A percentile compares a stretch with the other conserved stretches of the same genome.
Evolutionary conservation across 2,113 vertebrate species (phyloP).

Genomic region (Hippoglossus stenolepis): DNA sequence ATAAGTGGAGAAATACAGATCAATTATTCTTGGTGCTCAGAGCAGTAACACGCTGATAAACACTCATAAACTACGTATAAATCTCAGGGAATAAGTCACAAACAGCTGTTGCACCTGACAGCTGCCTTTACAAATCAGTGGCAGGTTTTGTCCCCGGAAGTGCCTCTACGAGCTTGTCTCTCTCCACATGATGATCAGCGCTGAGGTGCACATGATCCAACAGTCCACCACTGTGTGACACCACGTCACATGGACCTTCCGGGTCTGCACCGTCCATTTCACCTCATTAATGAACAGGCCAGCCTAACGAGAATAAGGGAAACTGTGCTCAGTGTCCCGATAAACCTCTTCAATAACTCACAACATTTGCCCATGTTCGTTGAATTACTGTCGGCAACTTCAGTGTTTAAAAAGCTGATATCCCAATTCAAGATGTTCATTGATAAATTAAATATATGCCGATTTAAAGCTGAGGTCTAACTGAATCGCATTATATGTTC

Average conservation of each 20-base stretch:
- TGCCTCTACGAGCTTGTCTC: neutral
- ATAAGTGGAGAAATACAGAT: too few species aligned
- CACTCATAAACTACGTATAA: too few species aligned
- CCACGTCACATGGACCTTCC: neutral
- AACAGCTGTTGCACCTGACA: too few species aligned
- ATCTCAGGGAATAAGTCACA: too few species aligned
- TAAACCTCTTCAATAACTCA: too few species aligned
- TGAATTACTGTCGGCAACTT: too few species aligned
- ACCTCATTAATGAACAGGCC: neutral
- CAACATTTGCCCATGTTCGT: too few species aligned
- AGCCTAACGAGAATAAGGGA: neutral
- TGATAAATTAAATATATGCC: neutral
- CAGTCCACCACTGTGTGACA: slow-evolving; percentile 11
- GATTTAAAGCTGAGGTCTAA: neutral
- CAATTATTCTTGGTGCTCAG: too few species aligned
- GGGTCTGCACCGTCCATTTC: slow-evolving; percentile 48
- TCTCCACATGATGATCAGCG: slow-evolving; percentile 58
- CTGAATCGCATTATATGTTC: neutral
- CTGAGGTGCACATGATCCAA: slow-evolving; percentile 14
- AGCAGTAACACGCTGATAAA: too few species aligned
- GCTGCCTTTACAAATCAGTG: too few species aligned
- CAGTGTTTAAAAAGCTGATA: too few species aligned
- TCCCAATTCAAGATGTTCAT: neutral
- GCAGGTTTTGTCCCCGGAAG: too few species aligned
- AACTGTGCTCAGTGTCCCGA: neutral